These are phyloP conservation scores for Ptychobarbus kaznakovi DNA, from an alignment of 2,797 vertebrate species.

Conservation along the genomic window DNA sequence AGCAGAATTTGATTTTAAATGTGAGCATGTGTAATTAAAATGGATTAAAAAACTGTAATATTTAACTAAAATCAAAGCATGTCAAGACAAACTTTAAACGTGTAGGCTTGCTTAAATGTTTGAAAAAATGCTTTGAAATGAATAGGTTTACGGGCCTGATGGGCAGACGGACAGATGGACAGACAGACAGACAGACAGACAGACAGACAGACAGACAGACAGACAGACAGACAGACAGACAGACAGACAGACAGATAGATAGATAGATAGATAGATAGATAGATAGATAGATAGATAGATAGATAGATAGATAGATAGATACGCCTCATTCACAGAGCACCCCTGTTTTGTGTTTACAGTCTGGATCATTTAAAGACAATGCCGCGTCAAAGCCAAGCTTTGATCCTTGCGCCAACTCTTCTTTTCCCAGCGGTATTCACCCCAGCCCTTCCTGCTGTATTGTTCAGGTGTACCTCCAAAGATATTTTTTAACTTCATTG, in stretches of 20 bases:
- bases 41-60: background rate
- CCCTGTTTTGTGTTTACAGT: slow-evolving; percentile 70
- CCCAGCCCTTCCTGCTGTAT: slow-evolving; percentile 79
- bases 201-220: background rate
- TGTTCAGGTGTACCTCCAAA: slow-evolving; percentile 81
- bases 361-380: slow-evolving; percentile 80
- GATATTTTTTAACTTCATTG: slow-evolving; percentile 68
- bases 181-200: background rate
- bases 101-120: background rate
- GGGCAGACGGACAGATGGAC: background rate
- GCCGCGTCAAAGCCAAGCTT: slow-evolving; percentile 73
- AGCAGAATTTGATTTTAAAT: background rate
- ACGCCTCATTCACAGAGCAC: slow-evolving; percentile 66
- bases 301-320: slow-evolving; percentile 12
- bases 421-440: slow-evolving; percentile 77
- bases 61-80: background rate
- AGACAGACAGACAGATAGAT: too few species aligned
- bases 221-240: too few species aligned
- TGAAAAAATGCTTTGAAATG: background rate
- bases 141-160: background rate
- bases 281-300: slow-evolving; percentile 1
- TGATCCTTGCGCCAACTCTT: slow-evolving; percentile 77
- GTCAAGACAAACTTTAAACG: background rate
- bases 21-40: background rate
- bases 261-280: background rate